phyloP scores from a whole-genome alignment of 2,888 invertebrate genomes.

The Melipona bicolor region DNA sequence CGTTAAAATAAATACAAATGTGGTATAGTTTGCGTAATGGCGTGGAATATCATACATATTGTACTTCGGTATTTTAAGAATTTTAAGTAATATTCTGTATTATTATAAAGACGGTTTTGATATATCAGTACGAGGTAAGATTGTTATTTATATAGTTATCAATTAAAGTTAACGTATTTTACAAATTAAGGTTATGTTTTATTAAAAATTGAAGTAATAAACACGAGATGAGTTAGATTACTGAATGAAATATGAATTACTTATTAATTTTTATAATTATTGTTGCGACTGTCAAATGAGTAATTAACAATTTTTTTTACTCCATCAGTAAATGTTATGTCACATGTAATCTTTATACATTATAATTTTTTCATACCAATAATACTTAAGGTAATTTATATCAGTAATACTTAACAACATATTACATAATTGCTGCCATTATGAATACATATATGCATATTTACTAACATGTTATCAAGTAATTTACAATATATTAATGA shows the following conservation, averaged over 20 bases:
- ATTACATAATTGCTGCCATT: neutral
- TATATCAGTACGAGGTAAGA: conserved; percentile 24
- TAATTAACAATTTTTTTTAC: neutral
- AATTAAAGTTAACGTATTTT: neutral
- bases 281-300: neutral
- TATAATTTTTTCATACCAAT: too few relatives aligned
- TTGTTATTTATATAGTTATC: neutral
- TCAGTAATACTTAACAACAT: neutral
- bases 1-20: neutral
- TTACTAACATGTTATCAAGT: neutral
- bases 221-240: neutral
- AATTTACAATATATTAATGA: neutral
- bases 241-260: neutral
- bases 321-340: neutral
- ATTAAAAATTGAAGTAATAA: neutral
- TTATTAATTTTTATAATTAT: neutral
- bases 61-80: neutral
- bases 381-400: too few relatives aligned
- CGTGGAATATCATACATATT: neutral
- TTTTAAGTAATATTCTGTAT: neutral
- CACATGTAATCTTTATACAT: too few relatives aligned
- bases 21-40: neutral
- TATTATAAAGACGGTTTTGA: neutral
- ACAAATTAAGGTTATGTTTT: conserved; percentile 49
- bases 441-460: neutral